Conservation (phyloP, 2,888 invertebrate genomes). For the Amblyjoppa fuscipennis region DNA sequence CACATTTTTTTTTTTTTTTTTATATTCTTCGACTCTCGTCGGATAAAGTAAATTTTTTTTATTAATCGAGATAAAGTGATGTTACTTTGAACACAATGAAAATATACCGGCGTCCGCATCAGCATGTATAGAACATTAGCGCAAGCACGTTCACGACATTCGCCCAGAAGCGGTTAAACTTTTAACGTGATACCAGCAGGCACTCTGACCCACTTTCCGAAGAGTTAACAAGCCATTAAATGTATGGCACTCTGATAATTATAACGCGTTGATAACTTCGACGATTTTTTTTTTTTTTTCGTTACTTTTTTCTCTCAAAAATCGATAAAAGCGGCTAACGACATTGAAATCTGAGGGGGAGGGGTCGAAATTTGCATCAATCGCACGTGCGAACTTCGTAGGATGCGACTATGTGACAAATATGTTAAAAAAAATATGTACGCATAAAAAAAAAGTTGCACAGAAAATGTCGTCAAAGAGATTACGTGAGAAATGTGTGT, state of each 20-base stretch:
- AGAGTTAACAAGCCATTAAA: conserved; percentile 57
- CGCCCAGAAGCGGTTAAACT: conserved; percentile 59
- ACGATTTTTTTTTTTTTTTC: conserved; percentile 35
- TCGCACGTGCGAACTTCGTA: neutral
- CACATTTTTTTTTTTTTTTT: neutral
- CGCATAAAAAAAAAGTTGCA: conserved; percentile 18
- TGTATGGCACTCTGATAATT: conserved; percentile 53
- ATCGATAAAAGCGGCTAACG: conserved; percentile 18
- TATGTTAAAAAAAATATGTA: conserved; percentile 21
- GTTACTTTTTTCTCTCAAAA: neutral
- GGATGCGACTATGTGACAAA: conserved; percentile 29
- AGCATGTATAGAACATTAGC: conserved; percentile 34
- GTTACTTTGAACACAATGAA: conserved; percentile 5
- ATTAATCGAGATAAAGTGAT: neutral
- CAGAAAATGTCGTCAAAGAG: neutral
- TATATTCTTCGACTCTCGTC: neutral
- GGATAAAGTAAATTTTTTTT: neutral
- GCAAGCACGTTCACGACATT: conserved; percentile 58
- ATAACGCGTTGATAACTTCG: conserved; percentile 49
- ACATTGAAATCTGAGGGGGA: neutral
- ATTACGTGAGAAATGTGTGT: conserved; percentile 18
- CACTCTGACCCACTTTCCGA: conserved; percentile 65
- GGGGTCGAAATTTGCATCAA: neutral
- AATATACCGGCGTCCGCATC: conserved; percentile 21
- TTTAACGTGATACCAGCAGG: conserved; percentile 60